Base-by-base conservation (phyloP, 2,797 vertebrate species). In the Pangasius larnaudii region DNA sequence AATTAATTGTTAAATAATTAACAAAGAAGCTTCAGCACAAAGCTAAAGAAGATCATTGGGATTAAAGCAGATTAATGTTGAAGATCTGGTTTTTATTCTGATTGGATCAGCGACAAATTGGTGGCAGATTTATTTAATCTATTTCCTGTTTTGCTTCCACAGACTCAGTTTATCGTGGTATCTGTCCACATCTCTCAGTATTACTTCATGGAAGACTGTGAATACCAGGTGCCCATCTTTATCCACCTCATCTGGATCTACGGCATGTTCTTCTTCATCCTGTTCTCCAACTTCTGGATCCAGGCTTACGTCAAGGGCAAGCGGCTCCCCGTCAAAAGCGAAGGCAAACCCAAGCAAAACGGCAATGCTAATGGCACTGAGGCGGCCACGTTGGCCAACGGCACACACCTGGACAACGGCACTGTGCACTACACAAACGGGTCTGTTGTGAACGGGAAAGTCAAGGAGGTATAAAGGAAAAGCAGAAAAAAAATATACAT, bases 211-310 rank as follows among this genome's bases (percentile, higher is more conserved):
- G 95, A 98, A 78, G 96, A 94, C 92, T 99, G 98, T 87, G 94
- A 96, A 91, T 99, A 97, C 95, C 98, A 99, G 92, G 94, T 96
- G 46, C 98, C 98, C 5, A 16, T 98, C 88, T 98, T 98, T 92
- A 97, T 99, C 93, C 98, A 99, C 92, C 96, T 99, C 87, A 97
- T 99, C 95, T 99, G 97, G 98, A 97, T 99, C 91, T 98, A 99
- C 0, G 98, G 98, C 36, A 96, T 96, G 88, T 96, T 99, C 94
- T 99, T 99, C 96, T 99, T 99, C 88, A 11, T 97, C 85, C 97
- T 99, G 14, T 99, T 99, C 95, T 98, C 98, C 93, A 97, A 99
- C 91, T 99, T 99, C 91, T 99, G 98, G 98, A 96, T 99, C 89
- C 98, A 99, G 85, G 97, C 98, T n/a, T 99, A 99, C 88, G 97